These are phyloP conservation scores for Notoglanidium macrostoma DNA, from an alignment of 2,797 vertebrate species.

Conservation along the genomic window DNA sequence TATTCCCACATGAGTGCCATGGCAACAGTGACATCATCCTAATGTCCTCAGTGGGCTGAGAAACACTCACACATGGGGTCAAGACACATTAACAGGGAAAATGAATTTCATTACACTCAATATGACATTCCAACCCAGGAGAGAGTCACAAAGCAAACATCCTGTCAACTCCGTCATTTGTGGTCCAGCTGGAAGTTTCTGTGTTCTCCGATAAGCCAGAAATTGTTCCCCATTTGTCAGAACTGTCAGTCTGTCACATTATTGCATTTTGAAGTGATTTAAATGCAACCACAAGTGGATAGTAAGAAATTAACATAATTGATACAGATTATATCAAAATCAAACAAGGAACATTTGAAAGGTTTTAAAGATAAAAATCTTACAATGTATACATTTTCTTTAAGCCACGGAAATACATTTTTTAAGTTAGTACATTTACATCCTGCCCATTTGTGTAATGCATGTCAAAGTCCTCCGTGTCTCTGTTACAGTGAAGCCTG, in stretches of 20 bases:
- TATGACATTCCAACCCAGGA: neutral
- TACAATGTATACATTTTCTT: neutral
- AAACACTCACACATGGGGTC: neutral
- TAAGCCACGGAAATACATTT: conserved; percentile 16
- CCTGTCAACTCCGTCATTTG: neutral
- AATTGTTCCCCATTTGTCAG: neutral
- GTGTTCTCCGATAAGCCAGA: neutral
- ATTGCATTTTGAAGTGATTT: neutral
- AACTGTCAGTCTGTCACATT: neutral
- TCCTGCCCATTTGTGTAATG: conserved; percentile 59
- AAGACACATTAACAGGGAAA: neutral
- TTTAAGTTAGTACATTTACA: conserved; percentile 54
- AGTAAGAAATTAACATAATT: neutral
- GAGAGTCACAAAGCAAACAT: conserved; percentile 9
- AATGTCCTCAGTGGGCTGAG: conserved; percentile 21
- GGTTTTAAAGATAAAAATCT: neutral
- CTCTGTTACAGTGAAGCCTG: conserved; percentile 59
- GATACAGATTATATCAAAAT: neutral
- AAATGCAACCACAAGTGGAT: neutral
- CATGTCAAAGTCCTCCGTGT: conserved; percentile 68
- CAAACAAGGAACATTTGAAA: neutral
- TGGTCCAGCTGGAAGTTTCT: neutral
- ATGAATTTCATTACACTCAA: neutral
- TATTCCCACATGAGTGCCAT: conserved; percentile 25
- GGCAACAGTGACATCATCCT: conserved; percentile 43